A percentile compares a stretch with the other conserved stretches of the same genome.
Evolutionary conservation across 2,888 invertebrate species (phyloP).

Genomic region (Terebella lapidaria): DNA sequence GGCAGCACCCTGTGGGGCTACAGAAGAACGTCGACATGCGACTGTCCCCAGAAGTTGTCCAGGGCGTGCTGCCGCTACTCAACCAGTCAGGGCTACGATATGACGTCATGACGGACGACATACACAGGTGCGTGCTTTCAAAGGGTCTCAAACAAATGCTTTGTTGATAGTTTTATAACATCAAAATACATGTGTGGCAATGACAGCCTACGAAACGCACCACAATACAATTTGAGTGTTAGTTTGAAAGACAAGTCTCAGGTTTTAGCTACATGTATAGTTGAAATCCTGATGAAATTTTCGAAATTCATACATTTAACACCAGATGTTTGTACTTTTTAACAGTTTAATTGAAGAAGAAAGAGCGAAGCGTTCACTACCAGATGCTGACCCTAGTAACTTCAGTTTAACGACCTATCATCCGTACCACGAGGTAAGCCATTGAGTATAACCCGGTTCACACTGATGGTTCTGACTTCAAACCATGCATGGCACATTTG

Average conservation of each 20-base stretch:
- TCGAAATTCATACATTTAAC: no score
- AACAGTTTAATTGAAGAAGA: neutral
- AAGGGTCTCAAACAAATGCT: neutral
- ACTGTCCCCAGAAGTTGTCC: neutral
- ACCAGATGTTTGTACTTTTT: neutral
- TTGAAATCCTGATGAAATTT: no score
- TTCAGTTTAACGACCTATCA: slow-evolving; percentile 17
- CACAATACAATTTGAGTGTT: no score
- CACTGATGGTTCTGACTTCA: no score
- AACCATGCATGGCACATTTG: no score
- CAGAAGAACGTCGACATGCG: neutral
- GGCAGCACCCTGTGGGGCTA: neutral
- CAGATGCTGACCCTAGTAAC: neutral
- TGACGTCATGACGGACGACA: neutral
- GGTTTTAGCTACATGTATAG: no score
- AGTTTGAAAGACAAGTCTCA: no score
- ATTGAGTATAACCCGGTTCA: no score
- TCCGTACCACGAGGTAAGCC: slow-evolving; percentile 17
- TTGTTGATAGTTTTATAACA: neutral
- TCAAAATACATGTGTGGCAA: no score
- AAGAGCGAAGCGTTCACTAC: neutral
- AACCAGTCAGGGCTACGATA: neutral
- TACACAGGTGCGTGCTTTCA: neutral
- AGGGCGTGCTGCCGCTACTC: neutral
- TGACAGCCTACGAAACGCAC: no score